Base-by-base conservation (phyloP, 2,797 vertebrate genomes). In the Galaxias olidus region DNA sequence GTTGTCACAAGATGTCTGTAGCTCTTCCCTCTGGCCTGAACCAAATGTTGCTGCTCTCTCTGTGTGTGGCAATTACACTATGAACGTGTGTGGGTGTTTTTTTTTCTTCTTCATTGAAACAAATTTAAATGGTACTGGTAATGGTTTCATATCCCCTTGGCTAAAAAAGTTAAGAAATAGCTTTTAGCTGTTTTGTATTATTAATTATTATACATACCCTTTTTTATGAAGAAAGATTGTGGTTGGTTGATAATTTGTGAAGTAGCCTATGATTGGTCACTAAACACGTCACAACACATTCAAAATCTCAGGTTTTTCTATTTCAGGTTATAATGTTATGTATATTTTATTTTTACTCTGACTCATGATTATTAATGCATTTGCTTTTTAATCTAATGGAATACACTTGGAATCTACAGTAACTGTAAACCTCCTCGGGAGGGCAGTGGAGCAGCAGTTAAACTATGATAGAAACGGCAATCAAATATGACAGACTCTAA, bases 151-250 rank as follows among this genome's bases (percentile, higher is more conserved):
- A 77, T 74, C 61, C 69, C 67, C 63, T 73, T 72, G 61, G 65
- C 74, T 74, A 79, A 75, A 30, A n/a, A 83, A 83, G 72, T 70
- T 50, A 88, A 89, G 81, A 88, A 87, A 88, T 82, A 51, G 66
- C 72, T 81, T 75, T 82, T 82, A 51, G 66, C 72, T 82, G 76
- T 82, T 84, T 84, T 86, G 57, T 76, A 69, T 74, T 69, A 11
- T 52, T 65, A 71, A 61, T 72, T 57, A 68, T 76, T 55, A 42
- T 67, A 60, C 48, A 45, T 4, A 55, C 30, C 30, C 30, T 30
- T 30, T n/a, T 30, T 30, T 30, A 30, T 30, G 3, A 30, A 30
- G 30, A 30, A 30, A 6, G 30, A 30, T 30, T 30, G 30, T 30
- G 30, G 30, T 30, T 30, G 30, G 30, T 30, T 30, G 2, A 30